Base-by-base conservation (phyloP, 2,113 vertebrate genomes). In the Hippocampus guttulatus region DNA sequence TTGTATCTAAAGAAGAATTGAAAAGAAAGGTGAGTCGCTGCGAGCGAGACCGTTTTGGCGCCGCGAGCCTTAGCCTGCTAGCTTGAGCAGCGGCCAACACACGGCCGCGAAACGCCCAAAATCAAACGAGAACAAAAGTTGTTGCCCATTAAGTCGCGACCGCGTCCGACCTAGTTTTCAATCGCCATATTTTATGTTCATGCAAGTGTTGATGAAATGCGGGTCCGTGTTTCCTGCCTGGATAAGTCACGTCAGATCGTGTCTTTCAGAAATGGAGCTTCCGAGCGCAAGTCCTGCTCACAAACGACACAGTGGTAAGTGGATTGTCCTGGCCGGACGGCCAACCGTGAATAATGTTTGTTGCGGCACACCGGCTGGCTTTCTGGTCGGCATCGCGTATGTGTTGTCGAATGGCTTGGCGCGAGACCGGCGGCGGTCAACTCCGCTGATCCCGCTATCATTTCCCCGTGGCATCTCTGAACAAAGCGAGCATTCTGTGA, bases 261-360 rank as follows among this genome's bases (percentile, higher is more conserved):
- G 0, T 51, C 1, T 57, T 51, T 52, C 16, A 88, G 84, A 30
- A 47, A 90, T 90, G 88, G 81, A 80, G 54, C 85, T 84, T 81
- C 69, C 82, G 61, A 78, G 3, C 66, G 73, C 27, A 77, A 79
- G 62, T 80, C 45, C 78, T 68, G 66, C 14, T 15, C 72, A 69
- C 1, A 77, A 38, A 70, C 66, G 84, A 38, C 20, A 58, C 6
- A 80, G 68, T 30, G 84, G 87, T 88, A 67, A 79, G 75, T 66
- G 40, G 55, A 45, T 45, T 45, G 5, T 38, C 43, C 3, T 14
- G 43, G 43, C 43, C 43, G 43, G 33, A 6, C 33, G 41, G 41
- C 41, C 43, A 45, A 12, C 9, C 3, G 43, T 45, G 43, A 12
- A 45, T 3, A 3, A 45, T 15, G 12, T 45, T 45, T 45, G 33